phyloP scores from a whole-genome alignment of 1,140 invertebrate genomes.

The Anoplophora glabripennis region DNA sequence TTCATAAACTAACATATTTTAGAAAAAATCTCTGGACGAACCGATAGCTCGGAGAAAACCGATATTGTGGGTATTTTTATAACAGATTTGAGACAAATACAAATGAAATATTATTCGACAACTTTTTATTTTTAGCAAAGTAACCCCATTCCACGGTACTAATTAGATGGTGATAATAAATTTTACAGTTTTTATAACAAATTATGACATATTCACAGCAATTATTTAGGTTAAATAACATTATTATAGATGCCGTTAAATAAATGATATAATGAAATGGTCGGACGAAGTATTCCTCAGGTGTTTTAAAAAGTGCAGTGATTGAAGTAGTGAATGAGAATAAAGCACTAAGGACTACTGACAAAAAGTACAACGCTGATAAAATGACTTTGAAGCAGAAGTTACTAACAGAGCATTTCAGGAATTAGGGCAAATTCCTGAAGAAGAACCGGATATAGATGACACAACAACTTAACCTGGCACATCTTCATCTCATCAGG shows the following conservation, averaged over 20 bases:
- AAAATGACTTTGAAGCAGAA: conserved; percentile 2
- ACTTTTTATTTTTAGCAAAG: no score
- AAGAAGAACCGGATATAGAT: conserved; percentile 16
- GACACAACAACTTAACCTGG: conserved; percentile 13
- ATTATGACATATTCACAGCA: conserved; percentile 2
- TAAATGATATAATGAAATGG: conserved; percentile 1
- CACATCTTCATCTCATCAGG: conserved; percentile 8
- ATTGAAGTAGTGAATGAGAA: conserved; percentile 1
- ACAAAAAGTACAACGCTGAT: neutral
- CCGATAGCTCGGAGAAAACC: no score
- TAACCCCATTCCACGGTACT: no score
- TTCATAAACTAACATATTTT: no score
- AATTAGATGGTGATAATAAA: no score
- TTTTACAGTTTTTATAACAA: conserved; percentile 4
- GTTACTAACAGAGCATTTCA: conserved; percentile 16
- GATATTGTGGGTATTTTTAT: no score
- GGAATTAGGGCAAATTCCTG: conserved; percentile 14
- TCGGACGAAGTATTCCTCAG: conserved; percentile 2
- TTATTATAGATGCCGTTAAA: conserved; percentile 10
- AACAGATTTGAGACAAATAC: no score
- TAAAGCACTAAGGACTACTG: conserved; percentile 1
- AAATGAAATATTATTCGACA: no score
- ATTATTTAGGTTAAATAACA: neutral
- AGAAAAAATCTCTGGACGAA: no score
- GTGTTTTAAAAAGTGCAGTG: neutral